phyloP scores from a whole-genome alignment of 2,888 invertebrate genomes.

The Leptopilina syphax region DNA sequence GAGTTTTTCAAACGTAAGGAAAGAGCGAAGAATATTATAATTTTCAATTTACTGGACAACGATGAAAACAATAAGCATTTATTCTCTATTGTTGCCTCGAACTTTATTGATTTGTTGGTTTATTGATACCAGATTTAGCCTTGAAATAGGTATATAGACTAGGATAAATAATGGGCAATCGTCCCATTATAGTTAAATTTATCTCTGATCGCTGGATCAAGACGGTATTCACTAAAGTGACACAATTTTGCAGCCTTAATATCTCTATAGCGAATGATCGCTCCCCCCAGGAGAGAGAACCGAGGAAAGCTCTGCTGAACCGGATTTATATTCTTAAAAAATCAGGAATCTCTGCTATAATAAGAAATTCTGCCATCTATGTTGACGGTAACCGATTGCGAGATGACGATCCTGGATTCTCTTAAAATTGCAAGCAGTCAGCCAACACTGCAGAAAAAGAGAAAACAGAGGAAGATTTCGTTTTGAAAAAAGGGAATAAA shows the following conservation, averaged over 20 bases:
- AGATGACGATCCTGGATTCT: background rate
- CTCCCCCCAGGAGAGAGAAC: background rate
- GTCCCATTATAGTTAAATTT: background rate
- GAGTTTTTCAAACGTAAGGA: background rate
- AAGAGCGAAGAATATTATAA: background rate
- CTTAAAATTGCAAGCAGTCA: background rate
- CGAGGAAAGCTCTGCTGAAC: background rate
- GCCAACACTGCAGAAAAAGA: background rate
- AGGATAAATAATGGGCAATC: background rate
- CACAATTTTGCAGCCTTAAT: background rate
- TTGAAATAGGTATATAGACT: background rate
- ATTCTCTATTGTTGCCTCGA: background rate
- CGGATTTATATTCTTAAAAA: background rate
- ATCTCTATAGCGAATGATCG: background rate
- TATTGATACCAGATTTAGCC: background rate
- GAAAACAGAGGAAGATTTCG: background rate
- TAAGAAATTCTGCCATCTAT: background rate
- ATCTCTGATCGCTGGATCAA: background rate
- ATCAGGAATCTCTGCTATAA: background rate
- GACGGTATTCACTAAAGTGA: background rate
- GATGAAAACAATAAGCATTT: background rate
- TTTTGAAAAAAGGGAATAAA: background rate
- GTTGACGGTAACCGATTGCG: background rate
- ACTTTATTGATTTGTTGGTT: background rate
- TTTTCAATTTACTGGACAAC: background rate